Percentiles rank a stretch among this genome's conserved stretches.
phyloP scores from a whole-genome alignment of 2,797 vertebrate genomes.

The Ceryle rudis region DNA sequence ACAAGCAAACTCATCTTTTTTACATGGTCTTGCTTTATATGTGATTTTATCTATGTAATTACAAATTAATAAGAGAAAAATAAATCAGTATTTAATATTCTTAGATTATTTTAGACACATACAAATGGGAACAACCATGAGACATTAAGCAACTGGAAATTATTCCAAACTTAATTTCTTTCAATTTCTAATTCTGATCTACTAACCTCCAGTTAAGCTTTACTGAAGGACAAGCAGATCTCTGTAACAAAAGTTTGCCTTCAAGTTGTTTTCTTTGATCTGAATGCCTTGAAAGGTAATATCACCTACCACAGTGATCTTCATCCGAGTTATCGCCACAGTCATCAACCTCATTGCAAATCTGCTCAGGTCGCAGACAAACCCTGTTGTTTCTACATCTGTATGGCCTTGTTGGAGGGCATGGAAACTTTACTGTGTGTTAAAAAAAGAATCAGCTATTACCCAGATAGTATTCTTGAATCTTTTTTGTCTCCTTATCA shows the following conservation, averaged over 20 bases:
- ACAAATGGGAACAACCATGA: neutral
- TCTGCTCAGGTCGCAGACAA: conserved; percentile 89
- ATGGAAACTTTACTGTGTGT: conserved; percentile 88
- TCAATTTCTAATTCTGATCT: neutral
- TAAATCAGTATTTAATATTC: neutral
- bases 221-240: conserved; percentile 55
- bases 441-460: neutral
- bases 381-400: conserved; percentile 93
- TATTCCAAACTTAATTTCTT: conserved; percentile 9
- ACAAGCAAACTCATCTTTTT: conserved; percentile 94
- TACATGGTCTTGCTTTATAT: conserved; percentile 88
- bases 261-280: conserved; percentile 5
- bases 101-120: neutral
- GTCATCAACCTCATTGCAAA: conserved; percentile 93
- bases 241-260: conserved; percentile 24
- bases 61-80: conserved; percentile 23
- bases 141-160: neutral
- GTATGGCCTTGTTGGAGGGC: conserved; percentile 91
- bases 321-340: conserved; percentile 97
- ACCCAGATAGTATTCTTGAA: neutral
- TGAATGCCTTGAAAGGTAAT: neutral
- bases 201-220: conserved; percentile 26
- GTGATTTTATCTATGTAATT: conserved; percentile 81
- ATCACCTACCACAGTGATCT: conserved; percentile 88
- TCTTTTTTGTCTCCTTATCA: neutral